Conservation (phyloP, 2,113 vertebrate species). For the Cochlearius cochlearius region DNA sequence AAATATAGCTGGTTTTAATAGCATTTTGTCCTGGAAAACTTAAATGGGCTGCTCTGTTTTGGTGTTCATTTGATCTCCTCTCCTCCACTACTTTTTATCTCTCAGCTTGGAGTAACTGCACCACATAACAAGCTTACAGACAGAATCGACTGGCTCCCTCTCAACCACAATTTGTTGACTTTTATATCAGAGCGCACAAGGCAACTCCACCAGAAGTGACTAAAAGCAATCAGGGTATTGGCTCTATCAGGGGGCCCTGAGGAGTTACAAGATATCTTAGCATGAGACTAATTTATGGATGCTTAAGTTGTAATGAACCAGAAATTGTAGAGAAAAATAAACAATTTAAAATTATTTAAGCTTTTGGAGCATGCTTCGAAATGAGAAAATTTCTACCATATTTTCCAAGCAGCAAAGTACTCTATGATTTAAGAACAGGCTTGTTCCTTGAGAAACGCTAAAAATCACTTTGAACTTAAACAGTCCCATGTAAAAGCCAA, state of each 20-base stretch:
- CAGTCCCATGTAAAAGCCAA: background rate
- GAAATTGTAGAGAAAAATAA: background rate
- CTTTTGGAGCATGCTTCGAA: background rate
- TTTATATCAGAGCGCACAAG: background rate
- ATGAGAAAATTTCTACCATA: background rate
- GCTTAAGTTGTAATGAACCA: conserved; percentile 29
- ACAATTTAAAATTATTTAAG: conserved; percentile 6
- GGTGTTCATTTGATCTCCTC: background rate
- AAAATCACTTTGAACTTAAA: background rate
- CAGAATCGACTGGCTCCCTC: background rate
- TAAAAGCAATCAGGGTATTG: background rate
- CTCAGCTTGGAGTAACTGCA: background rate
- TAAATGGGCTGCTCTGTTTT: background rate
- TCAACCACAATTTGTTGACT: background rate
- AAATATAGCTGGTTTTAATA: background rate
- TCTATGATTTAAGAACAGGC: background rate
- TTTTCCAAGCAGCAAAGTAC: background rate
- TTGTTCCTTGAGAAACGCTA: background rate
- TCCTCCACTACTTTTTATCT: background rate
- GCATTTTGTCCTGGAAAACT: background rate
- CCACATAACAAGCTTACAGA: background rate
- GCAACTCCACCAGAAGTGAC: background rate
- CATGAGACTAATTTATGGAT: conserved; percentile 8
- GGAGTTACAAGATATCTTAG: conserved; percentile 9
- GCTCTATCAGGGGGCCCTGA: background rate